Evolutionary conservation across 2,888 invertebrate genomes (phyloP).

Genomic region (Embidobia sp.): DNA sequence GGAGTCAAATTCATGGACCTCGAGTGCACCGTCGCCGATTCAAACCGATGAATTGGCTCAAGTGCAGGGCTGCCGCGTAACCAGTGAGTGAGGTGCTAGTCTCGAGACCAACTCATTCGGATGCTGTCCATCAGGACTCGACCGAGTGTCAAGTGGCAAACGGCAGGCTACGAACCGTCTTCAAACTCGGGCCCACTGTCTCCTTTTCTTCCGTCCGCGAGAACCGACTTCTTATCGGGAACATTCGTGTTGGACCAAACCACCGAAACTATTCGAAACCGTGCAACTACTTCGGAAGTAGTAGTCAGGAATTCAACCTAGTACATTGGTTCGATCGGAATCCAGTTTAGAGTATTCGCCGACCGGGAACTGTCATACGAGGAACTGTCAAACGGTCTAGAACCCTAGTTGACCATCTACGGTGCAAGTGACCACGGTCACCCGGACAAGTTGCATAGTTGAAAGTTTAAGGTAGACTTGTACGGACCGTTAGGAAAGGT

Average conservation of each 20-base stretch:
- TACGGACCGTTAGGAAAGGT: no score
- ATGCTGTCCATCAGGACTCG: slow-evolving; percentile 22
- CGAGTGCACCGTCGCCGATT: not conserved
- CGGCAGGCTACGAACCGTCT: not conserved
- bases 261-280: not conserved
- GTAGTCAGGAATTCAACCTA: no score
- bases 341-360: not conserved
- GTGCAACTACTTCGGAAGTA: no score
- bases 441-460: no score
- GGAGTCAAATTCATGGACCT: slow-evolving; percentile 12
- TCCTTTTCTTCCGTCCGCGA: no score
- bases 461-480: no score
- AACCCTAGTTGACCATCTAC: no score
- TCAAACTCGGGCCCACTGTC: not conserved
- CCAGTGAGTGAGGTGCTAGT: slow-evolving; percentile 22
- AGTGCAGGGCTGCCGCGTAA: slow-evolving; percentile 25
- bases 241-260: no score
- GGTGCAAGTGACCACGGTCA: no score
- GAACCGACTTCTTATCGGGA: no score
- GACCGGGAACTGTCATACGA: slow-evolving; percentile 1
- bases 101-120: slow-evolving; percentile 15
- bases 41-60: not conserved
- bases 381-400: slow-evolving; percentile 11
- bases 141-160: slow-evolving; percentile 26
- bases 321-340: not conserved